Conservation (phyloP, 2,888 invertebrate genomes). For the Clanis bilineata region DNA sequence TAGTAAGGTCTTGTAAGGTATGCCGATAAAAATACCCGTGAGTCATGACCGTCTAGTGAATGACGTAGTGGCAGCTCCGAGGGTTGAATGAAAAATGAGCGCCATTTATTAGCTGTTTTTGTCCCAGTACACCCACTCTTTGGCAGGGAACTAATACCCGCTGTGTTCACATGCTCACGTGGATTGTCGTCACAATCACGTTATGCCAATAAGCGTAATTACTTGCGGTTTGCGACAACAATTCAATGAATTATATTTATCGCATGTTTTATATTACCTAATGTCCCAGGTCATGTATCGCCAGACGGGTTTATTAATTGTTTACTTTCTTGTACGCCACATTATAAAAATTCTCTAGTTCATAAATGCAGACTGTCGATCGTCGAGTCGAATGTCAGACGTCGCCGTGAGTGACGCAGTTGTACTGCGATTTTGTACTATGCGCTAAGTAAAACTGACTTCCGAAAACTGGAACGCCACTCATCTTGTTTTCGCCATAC, state of each 20-base stretch:
- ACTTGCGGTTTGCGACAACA: background rate
- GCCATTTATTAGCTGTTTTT: slow-evolving; percentile 38
- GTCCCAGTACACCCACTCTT: slow-evolving; percentile 17
- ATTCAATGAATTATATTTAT: slow-evolving; percentile 12
- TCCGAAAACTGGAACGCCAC: too few relatives aligned
- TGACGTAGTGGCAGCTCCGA: slow-evolving; percentile 47
- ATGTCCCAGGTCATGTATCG: slow-evolving; percentile 6
- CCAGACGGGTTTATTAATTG: background rate
- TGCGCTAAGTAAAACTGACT: too few relatives aligned
- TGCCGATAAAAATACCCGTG: slow-evolving; percentile 46
- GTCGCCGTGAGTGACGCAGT: too few relatives aligned
- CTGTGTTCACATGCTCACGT: background rate
- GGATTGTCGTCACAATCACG: background rate
- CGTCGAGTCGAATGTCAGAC: too few relatives aligned
- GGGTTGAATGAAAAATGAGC: slow-evolving; percentile 58
- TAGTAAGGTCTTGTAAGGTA: slow-evolving; percentile 14
- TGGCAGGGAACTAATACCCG: slow-evolving; percentile 26
- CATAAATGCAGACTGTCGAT: too few relatives aligned
- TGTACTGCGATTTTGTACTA: too few relatives aligned
- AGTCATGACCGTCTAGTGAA: slow-evolving; percentile 49
- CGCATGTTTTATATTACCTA: slow-evolving; percentile 10
- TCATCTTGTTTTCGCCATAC: too few relatives aligned
- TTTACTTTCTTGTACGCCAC: background rate
- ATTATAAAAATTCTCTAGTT: background rate
- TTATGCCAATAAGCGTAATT: slow-evolving; percentile 5